These are phyloP conservation scores for Brachylomia viminalis DNA, from an alignment of 2,888 invertebrate species.

Conservation along the genomic window DNA sequence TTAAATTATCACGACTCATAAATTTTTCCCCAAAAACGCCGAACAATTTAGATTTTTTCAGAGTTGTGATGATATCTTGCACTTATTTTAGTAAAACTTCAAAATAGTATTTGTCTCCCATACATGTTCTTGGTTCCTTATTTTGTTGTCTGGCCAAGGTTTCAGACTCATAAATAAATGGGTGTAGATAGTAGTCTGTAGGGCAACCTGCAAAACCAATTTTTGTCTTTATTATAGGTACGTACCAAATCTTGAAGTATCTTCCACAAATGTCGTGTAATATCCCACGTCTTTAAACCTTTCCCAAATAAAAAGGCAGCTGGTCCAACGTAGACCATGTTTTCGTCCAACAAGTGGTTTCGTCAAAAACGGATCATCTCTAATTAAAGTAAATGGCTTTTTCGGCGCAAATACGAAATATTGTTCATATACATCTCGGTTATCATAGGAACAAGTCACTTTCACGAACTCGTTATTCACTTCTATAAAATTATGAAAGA, in stretches of 20 bases:
- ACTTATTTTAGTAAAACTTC: conserved; percentile 93
- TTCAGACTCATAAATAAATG: conserved; percentile 91
- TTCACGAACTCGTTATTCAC: conserved; percentile 91
- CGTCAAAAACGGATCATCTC: conserved; percentile 45
- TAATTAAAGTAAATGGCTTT: conserved; percentile 67
- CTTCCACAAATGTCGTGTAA: conserved; percentile 94
- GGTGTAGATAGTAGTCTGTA: conserved; percentile 95
- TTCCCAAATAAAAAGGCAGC: conserved; percentile 95
- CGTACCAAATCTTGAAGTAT: conserved; percentile 88
- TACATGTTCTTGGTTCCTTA: conserved; percentile 24
- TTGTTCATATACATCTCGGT: conserved; percentile 90
- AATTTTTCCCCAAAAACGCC: conserved; percentile 95
- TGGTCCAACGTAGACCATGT: conserved; percentile 91
- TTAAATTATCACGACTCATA: conserved; percentile 95
- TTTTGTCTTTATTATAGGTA: conserved; percentile 59
- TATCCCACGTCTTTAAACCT: conserved; percentile 93
- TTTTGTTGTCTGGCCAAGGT: not conserved
- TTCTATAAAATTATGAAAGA: conserved; percentile 80
- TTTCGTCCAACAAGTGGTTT: conserved; percentile 90
- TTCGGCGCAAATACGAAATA: conserved; percentile 91
- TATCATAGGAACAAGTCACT: conserved; percentile 90
- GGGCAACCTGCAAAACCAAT: conserved; percentile 91
- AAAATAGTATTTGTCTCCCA: conserved; percentile 88
- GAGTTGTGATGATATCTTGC: conserved; percentile 89
- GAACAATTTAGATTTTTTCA: conserved; percentile 91